These are phyloP conservation scores for Nannoperca australis DNA, from an alignment of 2,797 vertebrate species.

Conservation along the genomic window DNA sequence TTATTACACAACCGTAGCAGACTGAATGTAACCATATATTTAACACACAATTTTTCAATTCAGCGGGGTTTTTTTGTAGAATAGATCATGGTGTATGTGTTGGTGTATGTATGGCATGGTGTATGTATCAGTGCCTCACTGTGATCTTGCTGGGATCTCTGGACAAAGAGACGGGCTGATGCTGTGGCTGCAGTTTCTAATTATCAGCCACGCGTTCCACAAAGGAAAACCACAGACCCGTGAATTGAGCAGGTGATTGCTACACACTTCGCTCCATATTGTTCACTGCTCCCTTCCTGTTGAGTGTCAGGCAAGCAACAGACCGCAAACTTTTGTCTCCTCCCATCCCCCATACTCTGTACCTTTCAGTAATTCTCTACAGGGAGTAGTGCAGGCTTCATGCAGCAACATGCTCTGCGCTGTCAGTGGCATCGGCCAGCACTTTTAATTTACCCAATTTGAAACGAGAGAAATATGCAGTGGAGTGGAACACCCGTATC, in stretches of 20 bases:
- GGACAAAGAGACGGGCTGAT: slow-evolving; percentile 7
- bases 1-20: slow-evolving; percentile 40
- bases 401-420: slow-evolving; percentile 69
- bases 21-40: slow-evolving; percentile 14
- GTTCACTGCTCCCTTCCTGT: slow-evolving; percentile 48
- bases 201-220: slow-evolving; percentile 44
- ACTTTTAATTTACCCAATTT: slow-evolving; percentile 76
- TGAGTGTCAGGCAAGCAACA: slow-evolving; percentile 34
- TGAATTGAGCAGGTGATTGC: slow-evolving; percentile 58
- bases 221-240: slow-evolving; percentile 49
- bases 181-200: slow-evolving; percentile 42
- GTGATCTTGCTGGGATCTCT: slow-evolving; percentile 1
- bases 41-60: slow-evolving; percentile 13
- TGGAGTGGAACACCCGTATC: slow-evolving; percentile 59
- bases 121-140: background rate
- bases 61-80: slow-evolving; percentile 1
- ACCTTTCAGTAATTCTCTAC: slow-evolving; percentile 26
- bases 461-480: slow-evolving; percentile 76
- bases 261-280: slow-evolving; percentile 36
- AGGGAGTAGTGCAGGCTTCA: slow-evolving; percentile 56
- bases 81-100: slow-evolving; percentile 5
- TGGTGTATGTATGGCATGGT: background rate
- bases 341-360: slow-evolving; percentile 29
- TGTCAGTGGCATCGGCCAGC: slow-evolving; percentile 55
- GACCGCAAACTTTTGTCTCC: slow-evolving; percentile 45